Evolutionary conservation across 2,113 vertebrate genomes (phyloP), one percentile per base, ranked within the genome.

Genomic region (Barbus barbus): DNA sequence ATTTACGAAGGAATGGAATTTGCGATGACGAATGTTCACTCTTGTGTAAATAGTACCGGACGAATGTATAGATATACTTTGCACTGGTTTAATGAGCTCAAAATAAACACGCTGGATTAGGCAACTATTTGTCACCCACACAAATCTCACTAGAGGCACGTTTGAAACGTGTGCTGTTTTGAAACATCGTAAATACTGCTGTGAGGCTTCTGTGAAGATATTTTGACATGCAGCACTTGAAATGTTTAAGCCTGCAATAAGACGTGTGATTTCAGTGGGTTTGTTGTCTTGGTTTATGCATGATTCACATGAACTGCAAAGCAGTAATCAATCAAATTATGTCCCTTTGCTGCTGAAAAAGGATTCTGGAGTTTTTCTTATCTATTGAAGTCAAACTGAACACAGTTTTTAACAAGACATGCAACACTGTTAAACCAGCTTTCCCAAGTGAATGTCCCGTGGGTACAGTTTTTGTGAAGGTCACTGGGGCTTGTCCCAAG

Each of bases 21-120:
- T 75, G 58, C 81, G 58, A 41, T 41, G 79, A 72, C 14, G 28
- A 75, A 20, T 51, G 22, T 71, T 82, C 60, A 28, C 65, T 18
- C 69, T 77, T 73, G 67, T 12, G 46, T 71, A 44, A 44, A n/a
- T n/a, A n/a, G n/a, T n/a, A n/a, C n/a, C n/a, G n/a, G 78, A 81
- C 18, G 72, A 41, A 81, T 38, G 71, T 81, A 80, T 46, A 75
- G 58, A 67, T 82, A 81, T 84, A 77, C 28, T 56, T 53, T 18
- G 46, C 69, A 77, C 76, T 84, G 72, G 78, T 83, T 84, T 76
- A 81, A 71, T 81, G 20, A 76, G 48, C 75, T 75, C 63, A 24
- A 24, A 75, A 46, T 46, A 83, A 82, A 87, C 60, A 75, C 26
- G 1, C 26, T 73, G n/a, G 38, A 44, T 73, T 46, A 73, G 41